Percentiles rank a stretch among this genome's conserved stretches.
Conservation (phyloP, 2,888 invertebrate genomes). For the Callyntrura sp. region DNA sequence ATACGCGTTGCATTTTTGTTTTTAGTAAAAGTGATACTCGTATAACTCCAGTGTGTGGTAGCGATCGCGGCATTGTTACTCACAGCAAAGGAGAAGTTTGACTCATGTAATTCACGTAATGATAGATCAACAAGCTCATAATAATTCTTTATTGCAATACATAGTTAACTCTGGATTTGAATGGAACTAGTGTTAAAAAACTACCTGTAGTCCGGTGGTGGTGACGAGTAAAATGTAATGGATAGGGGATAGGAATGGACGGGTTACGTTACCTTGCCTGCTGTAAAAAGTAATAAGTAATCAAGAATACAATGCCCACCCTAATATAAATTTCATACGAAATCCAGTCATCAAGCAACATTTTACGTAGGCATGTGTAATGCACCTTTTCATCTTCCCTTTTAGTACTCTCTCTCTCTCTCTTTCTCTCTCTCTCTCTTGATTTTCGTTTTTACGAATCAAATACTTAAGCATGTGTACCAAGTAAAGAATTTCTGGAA, state of each 20-base stretch:
- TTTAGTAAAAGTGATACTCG: conserved; percentile 40
- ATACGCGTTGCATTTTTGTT: not conserved
- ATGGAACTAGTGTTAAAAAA: conserved; percentile 24
- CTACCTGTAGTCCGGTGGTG: conserved; percentile 40
- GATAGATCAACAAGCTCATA: conserved; percentile 74
- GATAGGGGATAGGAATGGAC: not conserved
- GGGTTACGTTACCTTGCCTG: not conserved
- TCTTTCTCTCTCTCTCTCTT: not conserved
- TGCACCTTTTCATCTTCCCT: too few relatives aligned
- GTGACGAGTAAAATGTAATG: not conserved
- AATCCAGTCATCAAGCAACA: too few relatives aligned
- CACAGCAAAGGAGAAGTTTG: conserved; percentile 54
- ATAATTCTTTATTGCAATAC: conserved; percentile 61
- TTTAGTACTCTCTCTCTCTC: too few relatives aligned
- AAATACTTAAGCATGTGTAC: not conserved
- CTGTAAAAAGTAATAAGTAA: not conserved
- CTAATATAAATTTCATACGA: too few relatives aligned
- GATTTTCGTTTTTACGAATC: not conserved
- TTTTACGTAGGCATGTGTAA: not conserved
- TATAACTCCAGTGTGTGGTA: conserved; percentile 29
- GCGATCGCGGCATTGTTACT: conserved; percentile 44
- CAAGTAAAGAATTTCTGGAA: not conserved
- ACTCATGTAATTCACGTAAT: conserved; percentile 72
- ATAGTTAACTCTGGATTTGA: conserved; percentile 1
- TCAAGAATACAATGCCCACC: not conserved